A percentile compares a stretch with the other conserved stretches of the same genome.
These are phyloP conservation scores for Noturus placidus DNA, from an alignment of 2,113 vertebrate species.

Conservation along the genomic window DNA sequence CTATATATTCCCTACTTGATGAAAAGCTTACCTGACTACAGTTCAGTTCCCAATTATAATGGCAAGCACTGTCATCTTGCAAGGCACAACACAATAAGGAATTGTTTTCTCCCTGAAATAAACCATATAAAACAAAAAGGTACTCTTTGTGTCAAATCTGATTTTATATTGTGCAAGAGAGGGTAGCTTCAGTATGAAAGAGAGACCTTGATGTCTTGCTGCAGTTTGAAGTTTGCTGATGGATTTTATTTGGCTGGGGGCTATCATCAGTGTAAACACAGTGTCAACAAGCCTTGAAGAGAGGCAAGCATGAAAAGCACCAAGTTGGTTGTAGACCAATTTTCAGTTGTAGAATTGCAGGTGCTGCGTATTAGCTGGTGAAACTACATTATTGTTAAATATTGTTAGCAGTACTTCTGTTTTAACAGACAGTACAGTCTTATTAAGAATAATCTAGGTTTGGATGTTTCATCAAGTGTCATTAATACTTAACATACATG, in stretches of 20 bases:
- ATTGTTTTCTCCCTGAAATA: slow-evolving; percentile 48
- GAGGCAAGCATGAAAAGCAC: slow-evolving; percentile 13
- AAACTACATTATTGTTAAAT: neutral
- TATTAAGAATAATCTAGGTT: neutral
- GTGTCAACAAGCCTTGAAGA: slow-evolving; percentile 46
- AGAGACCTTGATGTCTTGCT: slow-evolving; percentile 49
- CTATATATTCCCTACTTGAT: neutral
- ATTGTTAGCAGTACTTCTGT: neutral
- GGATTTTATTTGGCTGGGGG: slow-evolving; percentile 56
- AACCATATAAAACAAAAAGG: slow-evolving; percentile 42
- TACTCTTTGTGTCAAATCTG: slow-evolving; percentile 51
- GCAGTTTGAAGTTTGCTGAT: slow-evolving; percentile 55
- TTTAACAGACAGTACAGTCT: neutral
- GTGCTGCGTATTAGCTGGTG: neutral
- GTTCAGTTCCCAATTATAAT: slow-evolving; percentile 27
- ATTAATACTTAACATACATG: neutral
- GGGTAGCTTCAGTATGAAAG: slow-evolving; percentile 43
- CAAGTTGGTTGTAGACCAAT: slow-evolving; percentile 34
- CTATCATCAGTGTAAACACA: slow-evolving; percentile 56
- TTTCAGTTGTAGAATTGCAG: slow-evolving; percentile 20
- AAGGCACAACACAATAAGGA: slow-evolving; percentile 32
- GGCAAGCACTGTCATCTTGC: slow-evolving; percentile 41
- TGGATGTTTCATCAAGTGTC: neutral
- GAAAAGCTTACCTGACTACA: slow-evolving; percentile 17
- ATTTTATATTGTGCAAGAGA: slow-evolving; percentile 53